Conservation (phyloP, 2,113 vertebrate species). For the Choloepus hoffmanni region DNA sequence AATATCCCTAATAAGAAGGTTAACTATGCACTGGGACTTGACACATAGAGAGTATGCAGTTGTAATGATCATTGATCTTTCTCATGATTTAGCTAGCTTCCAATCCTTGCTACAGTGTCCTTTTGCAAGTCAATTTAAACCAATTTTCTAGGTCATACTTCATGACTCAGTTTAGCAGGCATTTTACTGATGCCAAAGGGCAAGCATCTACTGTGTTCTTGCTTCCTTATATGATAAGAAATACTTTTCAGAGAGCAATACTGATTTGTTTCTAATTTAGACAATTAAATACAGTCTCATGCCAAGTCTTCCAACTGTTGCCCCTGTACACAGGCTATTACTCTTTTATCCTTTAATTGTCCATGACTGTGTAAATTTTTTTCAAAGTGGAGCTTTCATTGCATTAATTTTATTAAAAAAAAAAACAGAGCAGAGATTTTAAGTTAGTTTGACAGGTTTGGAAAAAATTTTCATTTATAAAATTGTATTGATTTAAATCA, state of each 20-base stretch:
- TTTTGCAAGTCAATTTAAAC: slow-evolving; percentile 73
- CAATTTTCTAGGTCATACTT: slow-evolving; percentile 71
- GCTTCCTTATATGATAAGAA: background rate
- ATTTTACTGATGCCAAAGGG: slow-evolving; percentile 66
- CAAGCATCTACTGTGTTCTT: background rate
- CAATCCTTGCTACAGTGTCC: slow-evolving; percentile 8
- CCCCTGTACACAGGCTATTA: background rate
- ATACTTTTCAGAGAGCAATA: slow-evolving; percentile 41
- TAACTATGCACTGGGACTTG: background rate
- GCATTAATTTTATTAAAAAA: background rate
- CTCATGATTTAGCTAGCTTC: slow-evolving; percentile 47
- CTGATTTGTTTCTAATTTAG: slow-evolving; percentile 63
- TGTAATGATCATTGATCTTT: slow-evolving; percentile 57
- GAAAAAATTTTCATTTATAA: background rate
- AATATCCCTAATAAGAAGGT: slow-evolving; percentile 58
- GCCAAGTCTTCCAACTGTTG: background rate
- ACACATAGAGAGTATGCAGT: background rate
- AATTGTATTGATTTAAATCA: background rate
- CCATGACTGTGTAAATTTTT: background rate
- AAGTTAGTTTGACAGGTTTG: background rate
- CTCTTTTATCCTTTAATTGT: slow-evolving; percentile 11
- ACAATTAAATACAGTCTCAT: slow-evolving; percentile 30
- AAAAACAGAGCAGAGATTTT: slow-evolving; percentile 3
- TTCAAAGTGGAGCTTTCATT: background rate
- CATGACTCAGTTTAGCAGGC: slow-evolving; percentile 53